Conservation (phyloP, 2,888 invertebrate genomes). For the Morpho helenor region DNA sequence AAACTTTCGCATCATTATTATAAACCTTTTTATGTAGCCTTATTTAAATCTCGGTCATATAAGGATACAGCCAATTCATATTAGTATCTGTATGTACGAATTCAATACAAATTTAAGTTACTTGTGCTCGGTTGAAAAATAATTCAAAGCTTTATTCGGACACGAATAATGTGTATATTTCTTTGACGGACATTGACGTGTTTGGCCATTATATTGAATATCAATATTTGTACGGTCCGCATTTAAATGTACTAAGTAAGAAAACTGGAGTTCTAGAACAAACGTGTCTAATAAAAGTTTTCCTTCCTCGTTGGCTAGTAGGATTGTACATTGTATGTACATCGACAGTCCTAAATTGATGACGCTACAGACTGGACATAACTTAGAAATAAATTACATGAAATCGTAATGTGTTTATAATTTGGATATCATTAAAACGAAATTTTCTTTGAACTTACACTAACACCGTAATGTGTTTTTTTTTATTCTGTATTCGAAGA, state of each 20-base stretch:
- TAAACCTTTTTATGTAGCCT: not conserved
- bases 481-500: no score
- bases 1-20: no score
- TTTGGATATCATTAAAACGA: no score
- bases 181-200: conserved; percentile 13
- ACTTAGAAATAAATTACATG: no score
- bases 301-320: not conserved
- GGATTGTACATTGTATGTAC: no score
- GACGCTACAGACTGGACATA: no score
- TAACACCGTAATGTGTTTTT: no score
- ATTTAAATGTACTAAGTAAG: not conserved
- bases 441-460: no score
- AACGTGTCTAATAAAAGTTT: not conserved
- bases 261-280: no score
- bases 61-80: conserved; percentile 15
- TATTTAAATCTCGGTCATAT: conserved; percentile 18
- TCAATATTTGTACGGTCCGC: conserved; percentile 20
- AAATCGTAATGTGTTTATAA: no score
- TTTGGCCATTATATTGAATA: conserved; percentile 19
- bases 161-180: conserved; percentile 12
- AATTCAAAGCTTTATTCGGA: conserved; percentile 9
- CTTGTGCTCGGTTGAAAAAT: not conserved
- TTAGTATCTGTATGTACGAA: conserved; percentile 2
- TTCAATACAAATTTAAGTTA: conserved; percentile 4
- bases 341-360: no score